Percentiles rank a stretch among this genome's conserved stretches.
Conservation (phyloP, 2,797 vertebrate genomes). For the Delichon dasypus region DNA sequence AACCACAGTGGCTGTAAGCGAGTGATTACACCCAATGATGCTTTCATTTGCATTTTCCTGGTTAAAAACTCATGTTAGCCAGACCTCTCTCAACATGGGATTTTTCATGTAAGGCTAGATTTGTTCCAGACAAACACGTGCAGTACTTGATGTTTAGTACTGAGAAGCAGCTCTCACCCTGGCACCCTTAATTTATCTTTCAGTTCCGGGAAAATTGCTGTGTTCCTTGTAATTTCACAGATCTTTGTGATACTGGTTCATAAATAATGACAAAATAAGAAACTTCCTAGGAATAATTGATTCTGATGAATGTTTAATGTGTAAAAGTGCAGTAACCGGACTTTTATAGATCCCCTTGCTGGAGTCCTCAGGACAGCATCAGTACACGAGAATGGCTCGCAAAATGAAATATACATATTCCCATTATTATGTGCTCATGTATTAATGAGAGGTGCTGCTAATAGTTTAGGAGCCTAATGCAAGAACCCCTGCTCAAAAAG, state of each 20-base stretch:
- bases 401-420: constrained; percentile 40
- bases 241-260: neutral
- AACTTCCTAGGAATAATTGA: neutral
- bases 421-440: neutral
- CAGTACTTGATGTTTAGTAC: neutral
- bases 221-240: neutral
- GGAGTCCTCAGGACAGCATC: neutral
- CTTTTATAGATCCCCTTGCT: neutral
- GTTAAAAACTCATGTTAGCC: neutral
- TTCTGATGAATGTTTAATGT: neutral
- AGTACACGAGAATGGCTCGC: neutral
- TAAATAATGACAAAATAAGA: constrained; percentile 27
- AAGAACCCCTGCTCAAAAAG: neutral
- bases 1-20: constrained; percentile 25
- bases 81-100: neutral
- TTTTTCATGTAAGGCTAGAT: neutral
- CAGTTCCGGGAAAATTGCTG: neutral
- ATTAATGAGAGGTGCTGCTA: constrained; percentile 40
- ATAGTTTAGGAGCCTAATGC: neutral
- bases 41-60: constrained; percentile 20
- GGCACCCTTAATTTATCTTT: neutral
- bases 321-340: neutral
- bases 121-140: neutral
- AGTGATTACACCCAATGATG: constrained; percentile 8
- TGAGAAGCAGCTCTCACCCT: neutral